Evolutionary conservation across 2,113 vertebrate species (phyloP).

Genomic region (Pteruthius melanotis): DNA sequence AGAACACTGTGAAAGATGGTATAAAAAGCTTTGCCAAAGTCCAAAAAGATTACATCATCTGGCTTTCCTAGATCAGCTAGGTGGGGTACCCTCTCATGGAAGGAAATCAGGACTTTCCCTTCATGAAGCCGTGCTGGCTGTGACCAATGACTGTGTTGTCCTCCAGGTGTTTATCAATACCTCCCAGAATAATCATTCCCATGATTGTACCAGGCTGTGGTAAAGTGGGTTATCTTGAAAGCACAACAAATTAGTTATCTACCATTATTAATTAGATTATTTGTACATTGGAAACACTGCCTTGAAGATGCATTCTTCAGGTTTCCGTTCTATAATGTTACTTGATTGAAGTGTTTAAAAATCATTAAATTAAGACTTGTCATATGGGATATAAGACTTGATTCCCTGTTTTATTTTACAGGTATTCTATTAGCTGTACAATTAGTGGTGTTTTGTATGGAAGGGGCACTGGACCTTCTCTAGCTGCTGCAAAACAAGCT

Average conservation of each 20-base stretch:
- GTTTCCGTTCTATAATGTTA: background rate
- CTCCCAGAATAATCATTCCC: background rate
- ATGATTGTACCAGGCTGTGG: background rate
- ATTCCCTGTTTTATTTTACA: conserved; percentile 22
- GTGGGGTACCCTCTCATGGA: background rate
- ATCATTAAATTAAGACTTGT: background rate
- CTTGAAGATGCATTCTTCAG: background rate
- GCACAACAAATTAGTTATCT: background rate
- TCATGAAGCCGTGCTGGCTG: background rate
- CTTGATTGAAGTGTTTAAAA: background rate
- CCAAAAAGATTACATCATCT: background rate
- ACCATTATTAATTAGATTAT: background rate
- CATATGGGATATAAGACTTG: background rate
- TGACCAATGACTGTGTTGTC: background rate
- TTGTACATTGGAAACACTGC: background rate
- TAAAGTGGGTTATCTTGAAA: background rate
- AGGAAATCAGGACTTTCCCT: background rate
- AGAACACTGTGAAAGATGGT: background rate
- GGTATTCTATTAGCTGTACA: conserved; percentile 31
- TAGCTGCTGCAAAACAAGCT: conserved; percentile 44
- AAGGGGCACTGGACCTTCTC: background rate
- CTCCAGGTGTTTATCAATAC: background rate
- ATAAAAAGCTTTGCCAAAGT: background rate
- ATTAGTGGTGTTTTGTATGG: background rate
- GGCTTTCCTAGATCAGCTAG: background rate